Evolutionary conservation across 1,140 invertebrate genomes (phyloP).

Genomic region (Oryzaephilus surinamensis): DNA sequence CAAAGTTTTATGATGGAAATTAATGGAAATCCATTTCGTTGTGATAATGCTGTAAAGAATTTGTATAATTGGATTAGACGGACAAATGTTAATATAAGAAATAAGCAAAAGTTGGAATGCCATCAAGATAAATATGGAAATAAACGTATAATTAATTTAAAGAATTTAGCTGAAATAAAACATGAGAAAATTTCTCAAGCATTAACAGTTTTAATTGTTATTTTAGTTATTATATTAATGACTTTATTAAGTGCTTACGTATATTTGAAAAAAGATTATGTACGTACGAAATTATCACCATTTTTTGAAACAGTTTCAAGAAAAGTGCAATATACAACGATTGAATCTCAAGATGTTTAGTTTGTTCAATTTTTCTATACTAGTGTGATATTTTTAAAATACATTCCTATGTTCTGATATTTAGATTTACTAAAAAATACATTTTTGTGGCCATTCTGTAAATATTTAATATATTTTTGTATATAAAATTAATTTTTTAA

Average conservation of each 20-base stretch:
- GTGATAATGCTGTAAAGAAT: slow-evolving; percentile 50
- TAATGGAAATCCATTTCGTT: slow-evolving; percentile 55
- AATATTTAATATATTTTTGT: no score
- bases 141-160: slow-evolving; percentile 34
- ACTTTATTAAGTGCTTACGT: slow-evolving; percentile 44
- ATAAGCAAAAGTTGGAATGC: slow-evolving; percentile 46
- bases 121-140: slow-evolving; percentile 29
- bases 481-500: no score
- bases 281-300: slow-evolving; percentile 49
- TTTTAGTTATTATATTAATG: slow-evolving; percentile 45
- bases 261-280: slow-evolving; percentile 48
- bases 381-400: no score
- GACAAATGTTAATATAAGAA: slow-evolving; percentile 50
- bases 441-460: no score
- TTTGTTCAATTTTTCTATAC: no score
- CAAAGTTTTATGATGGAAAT: slow-evolving; percentile 55
- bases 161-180: slow-evolving; percentile 33
- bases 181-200: slow-evolving; percentile 35
- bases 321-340: slow-evolving; percentile 64
- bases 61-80: slow-evolving; percentile 53
- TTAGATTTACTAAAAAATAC: no score
- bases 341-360: slow-evolving; percentile 41
- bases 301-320: slow-evolving; percentile 53
- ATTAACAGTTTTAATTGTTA: slow-evolving; percentile 44
- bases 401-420: no score